A percentile compares a stretch with the other conserved stretches of the same genome.
These are phyloP conservation scores for Drosophila azteca DNA, from an alignment of 1,140 invertebrate genomes.

Conservation along the genomic window DNA sequence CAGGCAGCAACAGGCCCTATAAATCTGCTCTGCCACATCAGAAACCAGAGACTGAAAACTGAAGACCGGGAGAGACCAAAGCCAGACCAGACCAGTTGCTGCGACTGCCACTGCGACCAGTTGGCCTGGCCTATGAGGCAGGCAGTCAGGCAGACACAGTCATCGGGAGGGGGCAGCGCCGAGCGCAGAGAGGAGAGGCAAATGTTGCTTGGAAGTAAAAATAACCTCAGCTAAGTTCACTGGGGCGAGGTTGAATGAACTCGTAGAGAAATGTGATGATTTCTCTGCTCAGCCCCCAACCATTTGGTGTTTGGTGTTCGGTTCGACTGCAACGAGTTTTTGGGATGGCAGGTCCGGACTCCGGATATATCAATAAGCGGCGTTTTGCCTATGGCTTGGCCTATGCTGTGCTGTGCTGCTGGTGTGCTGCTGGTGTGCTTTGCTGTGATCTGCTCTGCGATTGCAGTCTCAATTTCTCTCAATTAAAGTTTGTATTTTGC, in stretches of 20 bases:
- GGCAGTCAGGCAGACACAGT: background rate
- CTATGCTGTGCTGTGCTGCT: too few relatives aligned
- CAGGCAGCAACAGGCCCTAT: conserved; percentile 48
- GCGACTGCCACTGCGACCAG: conserved; percentile 38
- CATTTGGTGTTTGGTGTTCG: background rate
- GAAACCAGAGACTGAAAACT: conserved; percentile 46
- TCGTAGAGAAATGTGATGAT: conserved; percentile 58
- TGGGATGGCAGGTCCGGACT: conserved; percentile 28
- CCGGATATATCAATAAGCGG: conserved; percentile 80
- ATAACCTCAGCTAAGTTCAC: conserved; percentile 84
- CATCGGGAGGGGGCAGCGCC: background rate
- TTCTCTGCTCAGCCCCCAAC: conserved; percentile 15
- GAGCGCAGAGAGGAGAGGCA: conserved; percentile 7
- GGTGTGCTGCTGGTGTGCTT: too few relatives aligned
- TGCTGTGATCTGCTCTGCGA: conserved; percentile 35
- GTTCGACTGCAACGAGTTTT: conserved; percentile 57
- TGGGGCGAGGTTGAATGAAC: conserved; percentile 84
- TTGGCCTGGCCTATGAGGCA: conserved; percentile 44
- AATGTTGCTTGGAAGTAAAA: conserved; percentile 74
- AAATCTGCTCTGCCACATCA: conserved; percentile 50
- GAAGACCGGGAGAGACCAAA: conserved; percentile 25
- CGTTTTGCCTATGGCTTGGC: conserved; percentile 43
- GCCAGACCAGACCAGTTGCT: conserved; percentile 66
- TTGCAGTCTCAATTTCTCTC: conserved; percentile 74
- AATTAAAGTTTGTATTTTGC: conserved; percentile 66